phyloP scores from a whole-genome alignment of 2,888 invertebrate species.

The Drosophila monieri region DNA sequence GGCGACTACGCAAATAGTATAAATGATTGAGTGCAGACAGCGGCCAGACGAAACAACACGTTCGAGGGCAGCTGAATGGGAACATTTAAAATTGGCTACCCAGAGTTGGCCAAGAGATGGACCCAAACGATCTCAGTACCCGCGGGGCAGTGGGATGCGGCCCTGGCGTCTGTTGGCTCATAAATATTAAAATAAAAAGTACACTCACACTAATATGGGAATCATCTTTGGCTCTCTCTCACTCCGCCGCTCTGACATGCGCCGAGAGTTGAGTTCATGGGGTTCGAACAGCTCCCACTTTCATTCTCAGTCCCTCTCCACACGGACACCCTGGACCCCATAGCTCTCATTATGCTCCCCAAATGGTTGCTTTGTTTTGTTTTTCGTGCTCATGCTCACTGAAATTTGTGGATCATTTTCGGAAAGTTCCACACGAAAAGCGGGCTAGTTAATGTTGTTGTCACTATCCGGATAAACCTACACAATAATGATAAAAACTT shows the following conservation, averaged over 20 bases:
- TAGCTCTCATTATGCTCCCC: slow-evolving; percentile 51
- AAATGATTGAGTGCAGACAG: slow-evolving; percentile 61
- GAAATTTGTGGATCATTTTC: slow-evolving; percentile 39
- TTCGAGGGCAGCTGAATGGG: slow-evolving; percentile 45
- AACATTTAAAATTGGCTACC: background rate
- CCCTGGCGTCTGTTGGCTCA: slow-evolving; percentile 46
- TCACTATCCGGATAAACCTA: background rate
- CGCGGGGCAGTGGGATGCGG: slow-evolving; percentile 15
- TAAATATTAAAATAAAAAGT: slow-evolving; percentile 56
- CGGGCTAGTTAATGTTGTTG: slow-evolving; percentile 13
- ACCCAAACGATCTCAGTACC: background rate
- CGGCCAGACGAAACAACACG: slow-evolving; percentile 58
- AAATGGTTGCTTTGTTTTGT: slow-evolving; percentile 25
- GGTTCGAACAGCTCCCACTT: background rate
- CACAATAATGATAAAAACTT: no score
- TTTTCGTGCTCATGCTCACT: slow-evolving; percentile 28
- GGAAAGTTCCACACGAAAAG: slow-evolving; percentile 27
- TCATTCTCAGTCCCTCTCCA: slow-evolving; percentile 27
- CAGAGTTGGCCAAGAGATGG: background rate
- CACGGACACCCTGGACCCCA: slow-evolving; percentile 5
- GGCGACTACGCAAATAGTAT: slow-evolving; percentile 51
- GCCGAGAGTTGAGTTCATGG: slow-evolving; percentile 58
- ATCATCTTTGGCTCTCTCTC: slow-evolving; percentile 12
- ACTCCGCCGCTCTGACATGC: slow-evolving; percentile 35
- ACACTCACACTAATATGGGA: slow-evolving; percentile 45